Base-by-base conservation (phyloP, 2,888 invertebrate genomes). In the Mimachlamys varia region DNA sequence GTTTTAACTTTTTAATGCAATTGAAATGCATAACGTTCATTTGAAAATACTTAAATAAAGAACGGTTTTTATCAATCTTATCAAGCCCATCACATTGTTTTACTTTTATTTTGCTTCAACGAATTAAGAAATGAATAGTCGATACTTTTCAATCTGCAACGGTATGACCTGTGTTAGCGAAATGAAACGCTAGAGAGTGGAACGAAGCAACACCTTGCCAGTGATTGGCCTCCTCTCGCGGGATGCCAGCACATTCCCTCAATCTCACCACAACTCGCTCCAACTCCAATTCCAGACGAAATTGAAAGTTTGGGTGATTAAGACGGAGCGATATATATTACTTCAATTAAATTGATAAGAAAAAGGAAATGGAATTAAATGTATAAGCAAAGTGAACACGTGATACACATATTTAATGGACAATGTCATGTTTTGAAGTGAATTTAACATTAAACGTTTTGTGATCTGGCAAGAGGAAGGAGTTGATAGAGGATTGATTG, bases 341-440 rank as follows among this genome's bases (percentile, higher is more conserved):
- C 76, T 76, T 76, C 76, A 76, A 76, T 76, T 76, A 76, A 76
- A 76, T 12, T 33, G 76, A 76, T 76, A 76, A 76, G 76, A 76
- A 33, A n/a, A 76, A 76, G 12, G 76, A 76, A 76, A 76, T 76
- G 33, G 33, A 76, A 76, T 76, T 76, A 76, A 62, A 27, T 76
- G 27, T 76, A 76, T 27, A 27, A 19, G 76, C 12, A 15, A 76
- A 33, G 76, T 76, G 7, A 76, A 1, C 76, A 76, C 76, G 76
- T 76, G 76, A 33, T 76, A 76, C 76, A 33, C 7, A 76, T 27
- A 76, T 27, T 76, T 76, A 62, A 76, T 76, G 27, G 76, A 76
- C 76, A 76, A 76, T 76, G 76, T 76, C 76, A 76, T 33, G 76
- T 76, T 76, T 76, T 76, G 33, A 76, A 76, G 76, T 76, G 76